Evolutionary conservation across 23 tunicate species (phyloP).

Genomic region (Styela clava): DNA sequence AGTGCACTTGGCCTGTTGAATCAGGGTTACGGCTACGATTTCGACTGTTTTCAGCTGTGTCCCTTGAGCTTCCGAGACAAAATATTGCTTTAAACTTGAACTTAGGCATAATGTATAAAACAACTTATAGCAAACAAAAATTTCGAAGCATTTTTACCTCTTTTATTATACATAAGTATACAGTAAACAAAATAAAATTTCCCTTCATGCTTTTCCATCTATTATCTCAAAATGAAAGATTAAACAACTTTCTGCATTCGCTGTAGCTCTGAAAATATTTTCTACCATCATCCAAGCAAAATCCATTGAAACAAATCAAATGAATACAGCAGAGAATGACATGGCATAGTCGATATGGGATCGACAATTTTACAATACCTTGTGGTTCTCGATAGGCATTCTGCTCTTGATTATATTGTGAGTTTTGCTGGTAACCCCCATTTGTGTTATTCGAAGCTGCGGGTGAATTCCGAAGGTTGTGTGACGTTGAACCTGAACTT

Average conservation of each 20-base stretch:
- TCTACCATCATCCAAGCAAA: no score
- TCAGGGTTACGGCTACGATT: neutral
- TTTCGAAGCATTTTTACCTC: no score
- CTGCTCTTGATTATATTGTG: neutral
- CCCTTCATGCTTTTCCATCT: no score
- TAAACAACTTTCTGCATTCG: no score
- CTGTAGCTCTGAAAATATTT: no score
- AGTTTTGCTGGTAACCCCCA: neutral
- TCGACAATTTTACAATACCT: neutral
- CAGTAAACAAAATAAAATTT: no score
- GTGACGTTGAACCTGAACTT: neutral
- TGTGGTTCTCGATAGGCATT: neutral
- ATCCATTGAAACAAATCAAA: no score
- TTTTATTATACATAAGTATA: no score
- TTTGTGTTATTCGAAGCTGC: neutral
- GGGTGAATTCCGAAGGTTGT: neutral
- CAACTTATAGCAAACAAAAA: neutral
- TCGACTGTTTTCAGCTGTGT: neutral
- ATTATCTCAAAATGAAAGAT: no score
- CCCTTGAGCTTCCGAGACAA: slow-evolving; percentile 19
- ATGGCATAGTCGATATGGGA: no score
- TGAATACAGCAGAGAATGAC: no score
- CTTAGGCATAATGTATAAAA: slow-evolving; percentile 7
- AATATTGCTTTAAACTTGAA: slow-evolving; percentile 9
- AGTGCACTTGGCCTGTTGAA: neutral